Base-by-base conservation (phyloP, 2,888 invertebrate genomes). In the Ochropleura plecta region DNA sequence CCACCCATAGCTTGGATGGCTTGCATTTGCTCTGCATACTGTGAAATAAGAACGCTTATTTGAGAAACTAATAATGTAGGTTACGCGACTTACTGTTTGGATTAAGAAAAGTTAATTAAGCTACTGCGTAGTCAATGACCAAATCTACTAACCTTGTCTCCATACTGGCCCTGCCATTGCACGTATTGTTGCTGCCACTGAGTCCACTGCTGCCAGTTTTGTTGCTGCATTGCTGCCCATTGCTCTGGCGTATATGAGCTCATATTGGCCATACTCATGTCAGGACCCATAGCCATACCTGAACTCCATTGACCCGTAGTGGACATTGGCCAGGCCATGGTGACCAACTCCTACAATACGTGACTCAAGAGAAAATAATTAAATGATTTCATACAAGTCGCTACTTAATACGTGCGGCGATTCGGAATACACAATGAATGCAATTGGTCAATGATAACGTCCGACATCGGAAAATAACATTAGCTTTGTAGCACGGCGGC, bases 131-230 rank as follows among this genome's bases (percentile, higher is more conserved):
- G 20, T 7, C 16, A 49, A 57, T 30, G 40, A 51, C 4, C n/a
- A 48, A 55, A 16, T n/a, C 6, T 55, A 77, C 84, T 76, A 78
- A 98, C 98, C 97, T 98, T 97, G 75, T 97, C 97, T 65, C 98
- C 98, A 92, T 98, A 98, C 89, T 98, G 98, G 78, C 97, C 97
- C 90, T 98, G 98, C 98, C 98, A 98, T 88, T 98, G 97, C 67
- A 97, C 97, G 93, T 98, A 98, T 88, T 98, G 98, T 85, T 97
- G 97, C 88, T 98, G 98, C 98, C 98, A 98, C 86, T 98, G 98
- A 14, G 97, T 97, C 97, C 98, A 98, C 86, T 98, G 98, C 83
- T 97, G 97, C 97, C 97, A 98, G 89, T 97, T 97, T 91, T 98
- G 97, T 86, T 98, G 97, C 89, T 97, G 98, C 93, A 97, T 96